Evolutionary conservation across 2,888 invertebrate species (phyloP).

Genomic region (Cheilosia vernalis): DNA sequence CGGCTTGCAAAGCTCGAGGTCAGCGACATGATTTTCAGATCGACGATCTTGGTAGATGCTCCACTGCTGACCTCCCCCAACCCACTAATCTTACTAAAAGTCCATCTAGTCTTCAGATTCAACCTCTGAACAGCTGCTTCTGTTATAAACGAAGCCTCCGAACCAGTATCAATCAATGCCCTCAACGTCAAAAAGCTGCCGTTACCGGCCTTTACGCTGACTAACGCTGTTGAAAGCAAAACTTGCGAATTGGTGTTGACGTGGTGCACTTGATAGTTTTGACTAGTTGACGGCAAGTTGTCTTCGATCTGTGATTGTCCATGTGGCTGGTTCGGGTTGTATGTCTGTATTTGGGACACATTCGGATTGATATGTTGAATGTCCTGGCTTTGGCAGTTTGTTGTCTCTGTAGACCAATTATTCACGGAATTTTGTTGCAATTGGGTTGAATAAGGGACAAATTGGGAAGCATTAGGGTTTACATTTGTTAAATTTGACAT

Average conservation of each 20-base stretch:
- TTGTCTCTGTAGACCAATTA: neutral
- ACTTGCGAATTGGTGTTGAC: conserved; percentile 1
- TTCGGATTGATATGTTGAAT: no score
- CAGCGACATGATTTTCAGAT: neutral
- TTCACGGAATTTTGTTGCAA: neutral
- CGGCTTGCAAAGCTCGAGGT: neutral
- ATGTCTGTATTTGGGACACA: no score
- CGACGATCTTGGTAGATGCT: neutral
- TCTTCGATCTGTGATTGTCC: neutral
- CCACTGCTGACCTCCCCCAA: no score
- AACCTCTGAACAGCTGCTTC: neutral
- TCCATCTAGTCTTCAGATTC: no score
- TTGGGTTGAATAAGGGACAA: neutral
- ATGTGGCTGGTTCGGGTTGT: neutral
- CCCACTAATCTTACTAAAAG: no score
- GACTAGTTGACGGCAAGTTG: neutral
- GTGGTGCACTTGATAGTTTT: neutral
- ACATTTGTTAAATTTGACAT: neutral
- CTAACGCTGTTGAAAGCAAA: conserved; percentile 1
- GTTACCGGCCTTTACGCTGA: neutral
- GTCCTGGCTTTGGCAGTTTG: neutral
- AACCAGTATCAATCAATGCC: conserved; percentile 14
- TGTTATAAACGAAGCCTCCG: conserved; percentile 13
- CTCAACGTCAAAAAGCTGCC: neutral
- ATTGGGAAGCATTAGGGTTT: neutral